phyloP scores from a whole-genome alignment of 2,797 vertebrate genomes.

The Anabas testudineus region DNA sequence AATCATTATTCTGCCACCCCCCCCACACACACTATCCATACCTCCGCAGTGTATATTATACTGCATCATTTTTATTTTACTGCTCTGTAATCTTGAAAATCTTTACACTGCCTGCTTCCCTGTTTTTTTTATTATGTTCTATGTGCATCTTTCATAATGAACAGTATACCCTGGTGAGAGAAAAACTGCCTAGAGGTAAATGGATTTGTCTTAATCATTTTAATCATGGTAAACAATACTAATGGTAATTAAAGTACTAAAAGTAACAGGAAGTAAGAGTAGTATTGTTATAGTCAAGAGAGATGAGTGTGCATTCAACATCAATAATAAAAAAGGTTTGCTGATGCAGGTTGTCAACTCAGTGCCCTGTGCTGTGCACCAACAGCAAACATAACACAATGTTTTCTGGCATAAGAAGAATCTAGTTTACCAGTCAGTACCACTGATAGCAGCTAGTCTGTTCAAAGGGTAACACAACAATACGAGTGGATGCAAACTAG shows the following conservation, averaged over 20 bases:
- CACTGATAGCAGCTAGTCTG: background rate
- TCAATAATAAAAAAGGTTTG: constrained; percentile 10
- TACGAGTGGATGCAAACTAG: background rate
- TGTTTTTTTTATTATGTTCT: too few relatives aligned
- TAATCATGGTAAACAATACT: background rate
- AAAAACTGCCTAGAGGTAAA: constrained; percentile 7
- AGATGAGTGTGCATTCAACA: constrained; percentile 12
- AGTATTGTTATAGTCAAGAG: constrained; percentile 1
- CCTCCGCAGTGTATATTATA: constrained; percentile 24
- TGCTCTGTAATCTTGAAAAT: constrained; percentile 48
- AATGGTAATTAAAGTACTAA: background rate
- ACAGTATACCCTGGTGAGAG: background rate
- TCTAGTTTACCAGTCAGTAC: background rate
- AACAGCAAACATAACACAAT: too few relatives aligned
- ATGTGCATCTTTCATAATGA: constrained; percentile 27
- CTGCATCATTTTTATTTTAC: constrained; percentile 38
- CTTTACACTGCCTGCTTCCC: constrained; percentile 6
- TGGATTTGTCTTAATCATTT: constrained; percentile 40
- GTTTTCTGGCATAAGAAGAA: background rate
- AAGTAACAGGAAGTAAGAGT: background rate
- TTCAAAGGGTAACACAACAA: background rate
- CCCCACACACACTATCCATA: constrained; percentile 20
- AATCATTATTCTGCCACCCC: constrained; percentile 49
- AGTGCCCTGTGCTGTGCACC: background rate
- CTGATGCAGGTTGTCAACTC: background rate